Base-by-base conservation (phyloP, 2,113 vertebrate species). In the Ammodytes marinus region DNA sequence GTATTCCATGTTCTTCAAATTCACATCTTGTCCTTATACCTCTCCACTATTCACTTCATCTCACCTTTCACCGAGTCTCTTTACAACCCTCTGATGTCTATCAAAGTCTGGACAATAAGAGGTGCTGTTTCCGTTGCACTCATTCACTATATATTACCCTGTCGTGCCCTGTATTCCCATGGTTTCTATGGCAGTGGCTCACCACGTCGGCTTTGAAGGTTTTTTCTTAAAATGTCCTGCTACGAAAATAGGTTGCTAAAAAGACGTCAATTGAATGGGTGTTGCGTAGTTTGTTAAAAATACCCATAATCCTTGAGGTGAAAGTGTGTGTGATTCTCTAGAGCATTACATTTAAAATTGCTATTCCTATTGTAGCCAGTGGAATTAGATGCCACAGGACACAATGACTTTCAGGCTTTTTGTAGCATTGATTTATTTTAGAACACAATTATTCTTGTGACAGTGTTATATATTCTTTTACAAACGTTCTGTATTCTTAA, bases 101-200 rank as follows among this genome's bases (percentile, higher is more conserved):
- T 83, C 80, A 83, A 68, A 82, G 15, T 60, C 19, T 0, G n/a
- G 14, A 59, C 69, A 71, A 82, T 55, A 67, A 84, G 69, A 65
- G 46, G 14, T 60, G 55, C 47, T 69, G 50, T 61, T 79, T 79
- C 66, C 4, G 2, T 13, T 52, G 50, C 43, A 52, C 40, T n/a
- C 13, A 11, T 27, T 59, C 71, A 27, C 53, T 17, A 37, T 17
- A 19, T 8, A 40, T 6, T 4, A 59, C 1, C 42, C 49, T 59
- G 19, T 72, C 19, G 9, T 45, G 40, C 46, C 50, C 53, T 45
- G 60, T 27, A 15, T 74, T 66, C n/a, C 17, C 13, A n/a, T 15
- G 15, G 13, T 74, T 66, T 69, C 10, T 27, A 50, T 47, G 35
- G 64, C 19, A 55, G 14, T n/a, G 17, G 54, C 52, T 65, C 45